Percentiles rank a stretch among this genome's conserved stretches.
These are phyloP conservation scores for Dipodomys merriami DNA, from an alignment of 2,113 vertebrate species.

Conservation along the genomic window DNA sequence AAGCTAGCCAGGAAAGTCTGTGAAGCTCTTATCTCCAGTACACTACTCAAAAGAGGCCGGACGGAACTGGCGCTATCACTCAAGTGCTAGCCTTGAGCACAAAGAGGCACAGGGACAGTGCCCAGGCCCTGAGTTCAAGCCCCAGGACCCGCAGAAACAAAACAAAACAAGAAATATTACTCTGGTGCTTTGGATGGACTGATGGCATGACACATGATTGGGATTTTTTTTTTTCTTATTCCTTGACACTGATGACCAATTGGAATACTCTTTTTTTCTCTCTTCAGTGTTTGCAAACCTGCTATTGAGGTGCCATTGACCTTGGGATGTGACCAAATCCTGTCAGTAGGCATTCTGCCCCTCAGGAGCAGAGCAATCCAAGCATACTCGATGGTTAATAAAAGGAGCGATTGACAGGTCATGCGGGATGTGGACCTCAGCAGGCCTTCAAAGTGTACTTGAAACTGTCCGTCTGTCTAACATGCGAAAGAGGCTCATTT, in stretches of 20 bases:
- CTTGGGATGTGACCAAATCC: slow-evolving; percentile 49
- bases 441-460: slow-evolving; percentile 25
- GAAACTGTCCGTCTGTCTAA: neutral
- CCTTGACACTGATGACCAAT: neutral
- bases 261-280: neutral
- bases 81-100: neutral
- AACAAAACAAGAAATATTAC: too few relatives aligned
- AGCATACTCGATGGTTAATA: slow-evolving; percentile 55
- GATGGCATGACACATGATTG: neutral
- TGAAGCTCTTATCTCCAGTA: too few relatives aligned
- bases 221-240: neutral
- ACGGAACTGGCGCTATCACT: too few relatives aligned
- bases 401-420: slow-evolving; percentile 49
- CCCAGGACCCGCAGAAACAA: too few relatives aligned
- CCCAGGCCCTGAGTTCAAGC: too few relatives aligned
- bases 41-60: too few relatives aligned
- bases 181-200: neutral
- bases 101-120: too few relatives aligned
- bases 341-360: neutral
- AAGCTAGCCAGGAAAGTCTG: too few relatives aligned
- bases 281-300: slow-evolving; percentile 18
- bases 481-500: neutral
- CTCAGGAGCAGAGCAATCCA: neutral
- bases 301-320: slow-evolving; percentile 6
- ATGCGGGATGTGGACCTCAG: neutral